phyloP scores from a whole-genome alignment of 2,113 vertebrate species.

The Xyliphius kryptos region DNA sequence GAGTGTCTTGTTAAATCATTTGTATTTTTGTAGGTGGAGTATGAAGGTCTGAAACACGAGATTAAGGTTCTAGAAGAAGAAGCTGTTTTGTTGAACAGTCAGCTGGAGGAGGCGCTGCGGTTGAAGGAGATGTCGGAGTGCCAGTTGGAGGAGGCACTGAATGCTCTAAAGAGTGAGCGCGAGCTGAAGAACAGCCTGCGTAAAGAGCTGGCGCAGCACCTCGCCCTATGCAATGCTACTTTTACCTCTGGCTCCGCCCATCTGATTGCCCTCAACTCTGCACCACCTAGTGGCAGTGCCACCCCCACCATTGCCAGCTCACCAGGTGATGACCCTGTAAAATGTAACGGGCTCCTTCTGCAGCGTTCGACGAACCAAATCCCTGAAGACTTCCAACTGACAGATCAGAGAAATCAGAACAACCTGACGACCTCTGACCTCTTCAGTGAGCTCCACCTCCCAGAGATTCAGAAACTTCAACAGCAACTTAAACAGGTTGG shows the following conservation, averaged over 20 bases:
- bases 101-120: conserved; percentile 86
- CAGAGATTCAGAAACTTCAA: conserved; percentile 92
- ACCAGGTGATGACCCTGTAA: conserved; percentile 76
- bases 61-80: conserved; percentile 95
- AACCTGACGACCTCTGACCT: conserved; percentile 77
- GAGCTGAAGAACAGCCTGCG: conserved; percentile 90
- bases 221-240: conserved; percentile 81
- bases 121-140: conserved; percentile 88
- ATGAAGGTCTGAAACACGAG: conserved; percentile 95
- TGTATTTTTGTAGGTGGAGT: conserved; percentile 77
- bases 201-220: conserved; percentile 87
- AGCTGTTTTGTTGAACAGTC: conserved; percentile 82
- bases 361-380: conserved; percentile 58
- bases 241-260: conserved; percentile 74
- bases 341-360: conserved; percentile 78
- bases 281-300: conserved; percentile 68
- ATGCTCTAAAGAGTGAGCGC: conserved; percentile 87
- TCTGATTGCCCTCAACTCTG: conserved; percentile 72
- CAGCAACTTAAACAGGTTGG: conserved; percentile 85
- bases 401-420: conserved; percentile 61
- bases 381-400: conserved; percentile 72
- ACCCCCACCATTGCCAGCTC: conserved; percentile 58
- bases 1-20: no score
- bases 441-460: conserved; percentile 91
- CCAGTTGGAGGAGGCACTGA: conserved; percentile 90